phyloP scores from a whole-genome alignment of 2,797 vertebrate species.

The Spinus olivaceus region DNA sequence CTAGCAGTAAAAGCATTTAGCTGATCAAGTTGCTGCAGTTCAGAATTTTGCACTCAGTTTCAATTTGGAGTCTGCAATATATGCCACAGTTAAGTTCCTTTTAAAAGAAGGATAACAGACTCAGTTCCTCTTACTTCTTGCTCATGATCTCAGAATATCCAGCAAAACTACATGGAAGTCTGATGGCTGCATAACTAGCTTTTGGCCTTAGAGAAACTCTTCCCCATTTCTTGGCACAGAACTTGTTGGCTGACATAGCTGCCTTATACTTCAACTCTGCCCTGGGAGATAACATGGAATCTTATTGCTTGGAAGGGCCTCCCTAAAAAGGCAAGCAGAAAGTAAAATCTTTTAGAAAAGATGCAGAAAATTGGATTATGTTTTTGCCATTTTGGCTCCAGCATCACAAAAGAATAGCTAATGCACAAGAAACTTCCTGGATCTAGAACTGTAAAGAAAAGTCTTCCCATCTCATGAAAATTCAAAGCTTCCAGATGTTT shows the following conservation, averaged over 20 bases:
- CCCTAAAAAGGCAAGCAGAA: not conserved
- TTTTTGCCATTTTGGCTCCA: not conserved
- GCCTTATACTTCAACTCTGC: not conserved
- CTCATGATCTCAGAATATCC: not conserved
- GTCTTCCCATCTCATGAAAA: not conserved
- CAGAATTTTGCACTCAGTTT: constrained; percentile 12
- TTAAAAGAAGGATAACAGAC: not conserved
- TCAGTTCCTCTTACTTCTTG: not conserved
- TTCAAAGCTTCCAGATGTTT: not conserved
- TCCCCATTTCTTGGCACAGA: not conserved
- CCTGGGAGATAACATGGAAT: not conserved
- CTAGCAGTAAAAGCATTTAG: not conserved
- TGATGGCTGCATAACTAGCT: not conserved
- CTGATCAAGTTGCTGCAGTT: not conserved
- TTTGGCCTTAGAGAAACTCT: not conserved
- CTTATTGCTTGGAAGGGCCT: not conserved
- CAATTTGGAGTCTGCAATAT: not conserved
- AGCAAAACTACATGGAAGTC: not conserved
- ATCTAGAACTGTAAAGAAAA: not conserved
- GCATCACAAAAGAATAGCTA: not conserved
- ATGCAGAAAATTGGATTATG: not conserved
- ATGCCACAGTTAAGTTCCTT: not conserved
- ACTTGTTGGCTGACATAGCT: not conserved
- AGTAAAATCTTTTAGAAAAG: not conserved
- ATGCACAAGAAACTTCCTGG: not conserved